Evolutionary conservation across 2,797 vertebrate genomes (phyloP), one percentile per base, ranked within the genome.

Genomic region (Cirrhinus molitorella): DNA sequence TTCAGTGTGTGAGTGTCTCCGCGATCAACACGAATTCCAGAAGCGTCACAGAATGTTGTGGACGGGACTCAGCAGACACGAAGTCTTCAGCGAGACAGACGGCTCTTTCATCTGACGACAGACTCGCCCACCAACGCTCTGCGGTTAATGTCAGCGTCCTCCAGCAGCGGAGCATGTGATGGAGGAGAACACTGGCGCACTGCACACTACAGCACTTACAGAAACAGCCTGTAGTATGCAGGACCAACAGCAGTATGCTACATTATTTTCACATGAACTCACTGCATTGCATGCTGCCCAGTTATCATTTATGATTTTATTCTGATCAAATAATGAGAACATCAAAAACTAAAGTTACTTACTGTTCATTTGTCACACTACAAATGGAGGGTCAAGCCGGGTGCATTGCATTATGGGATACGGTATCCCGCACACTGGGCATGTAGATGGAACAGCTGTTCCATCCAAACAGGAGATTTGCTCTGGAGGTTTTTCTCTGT

Each of bases 1-100:
- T 10, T 43, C 59, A 61, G 59, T 8, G 59, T 63, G 1, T 5
- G 25, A 63, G 65, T n/a, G 40, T 45, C 61, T 65, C 9, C 10
- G 17, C 1, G 28, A 19, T 65, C 63, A 37, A 37, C 37, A 34
- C 1, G 19, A n/a, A 67, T 67, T 40, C 65, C 34, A 40, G 65
- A 40, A n/a, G 65, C 34, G 10, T 40, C 57, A 25, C 23, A 59
- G 23, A 61, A 61, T 61, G 57, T 61, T 16, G 23, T 61, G 57
- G 23, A 61, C 5, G 57, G 23, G 57, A 61, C 57, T 25, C 7
- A 17, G 43, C 43, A 47, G 43, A 70, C 67, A 28, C 17, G 77
- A 65, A 85, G 59, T 87, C 82, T 83, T 83, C 61, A 43, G 63
- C 14, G 79, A 89, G 79, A 89, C 85, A 87, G 84, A 86, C 28